These are phyloP conservation scores for Pseudoatta argentina DNA, from an alignment of 1,140 invertebrate genomes.

Conservation along the genomic window DNA sequence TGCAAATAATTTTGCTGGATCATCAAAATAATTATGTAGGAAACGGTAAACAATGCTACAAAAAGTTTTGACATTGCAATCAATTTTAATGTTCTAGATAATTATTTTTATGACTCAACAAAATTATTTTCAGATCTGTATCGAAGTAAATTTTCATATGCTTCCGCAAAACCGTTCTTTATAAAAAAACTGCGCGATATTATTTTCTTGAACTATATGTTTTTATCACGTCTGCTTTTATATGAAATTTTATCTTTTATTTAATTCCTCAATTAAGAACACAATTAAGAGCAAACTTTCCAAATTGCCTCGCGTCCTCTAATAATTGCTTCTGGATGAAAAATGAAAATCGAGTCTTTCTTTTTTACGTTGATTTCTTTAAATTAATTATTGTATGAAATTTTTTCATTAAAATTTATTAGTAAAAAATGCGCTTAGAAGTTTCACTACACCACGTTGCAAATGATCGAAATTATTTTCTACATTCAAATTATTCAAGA, in stretches of 20 bases:
- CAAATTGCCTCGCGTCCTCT: neutral
- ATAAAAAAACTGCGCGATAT: no score
- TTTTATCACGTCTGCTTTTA: neutral
- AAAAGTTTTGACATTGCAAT: no score
- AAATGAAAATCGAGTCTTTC: neutral
- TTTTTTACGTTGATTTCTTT: neutral
- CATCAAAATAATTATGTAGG: no score
- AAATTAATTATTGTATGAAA: neutral
- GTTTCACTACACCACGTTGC: neutral
- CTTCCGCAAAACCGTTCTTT: no score
- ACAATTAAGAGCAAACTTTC: neutral
- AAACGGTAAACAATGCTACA: no score
- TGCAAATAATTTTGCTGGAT: no score
- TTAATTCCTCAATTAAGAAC: conserved; percentile 1
- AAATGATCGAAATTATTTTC: neutral
- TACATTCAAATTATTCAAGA: neutral
- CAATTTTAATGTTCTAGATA: no score
- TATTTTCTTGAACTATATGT: neutral
- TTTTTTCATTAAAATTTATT: neutral
- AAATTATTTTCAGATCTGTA: no score
- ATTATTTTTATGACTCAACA: no score
- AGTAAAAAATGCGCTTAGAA: no score
- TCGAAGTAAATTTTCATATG: no score
- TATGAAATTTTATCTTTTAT: neutral
- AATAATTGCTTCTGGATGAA: neutral